Percentiles rank a stretch among this genome's conserved stretches.
Evolutionary conservation across 2,797 vertebrate genomes (phyloP).

Genomic region (Gadopsis bispinosus): DNA sequence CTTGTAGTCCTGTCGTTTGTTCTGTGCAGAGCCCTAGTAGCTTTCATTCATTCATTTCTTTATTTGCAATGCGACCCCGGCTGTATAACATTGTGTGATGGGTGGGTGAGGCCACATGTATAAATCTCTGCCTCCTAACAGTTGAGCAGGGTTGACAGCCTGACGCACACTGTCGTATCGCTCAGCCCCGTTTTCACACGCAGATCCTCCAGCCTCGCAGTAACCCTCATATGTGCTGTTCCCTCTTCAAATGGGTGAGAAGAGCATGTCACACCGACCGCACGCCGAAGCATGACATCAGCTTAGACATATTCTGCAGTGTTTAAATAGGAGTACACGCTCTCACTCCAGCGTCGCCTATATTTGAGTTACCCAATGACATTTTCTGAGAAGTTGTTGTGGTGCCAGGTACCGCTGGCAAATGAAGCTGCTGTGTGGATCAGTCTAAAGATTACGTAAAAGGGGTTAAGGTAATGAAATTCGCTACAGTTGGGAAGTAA

Average conservation of each 20-base stretch:
- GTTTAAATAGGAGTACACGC: slow-evolving; percentile 1
- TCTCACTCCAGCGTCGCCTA: not conserved
- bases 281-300: slow-evolving; percentile 11
- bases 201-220: slow-evolving; percentile 25
- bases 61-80: not conserved
- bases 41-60: not conserved
- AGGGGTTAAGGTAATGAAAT: not conserved
- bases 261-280: slow-evolving; percentile 7
- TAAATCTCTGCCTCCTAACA: slow-evolving; percentile 7
- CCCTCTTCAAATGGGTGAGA: not conserved
- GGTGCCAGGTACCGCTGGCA: not conserved
- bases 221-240: not conserved
- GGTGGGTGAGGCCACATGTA: not conserved
- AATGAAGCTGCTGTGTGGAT: slow-evolving; percentile 15
- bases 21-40: not conserved
- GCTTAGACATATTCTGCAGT: slow-evolving; percentile 18
- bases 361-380: slow-evolving; percentile 31
- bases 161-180: slow-evolving; percentile 37
- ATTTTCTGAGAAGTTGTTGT: slow-evolving; percentile 16
- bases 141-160: slow-evolving; percentile 30
- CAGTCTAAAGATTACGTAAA: not conserved
- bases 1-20: not conserved
- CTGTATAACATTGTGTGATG: not conserved
- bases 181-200: slow-evolving; percentile 21
- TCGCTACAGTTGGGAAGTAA: not conserved